Percentiles rank a stretch among this genome's conserved stretches.
Conservation (phyloP, 2,888 invertebrate genomes). For the Euclidia mi region DNA sequence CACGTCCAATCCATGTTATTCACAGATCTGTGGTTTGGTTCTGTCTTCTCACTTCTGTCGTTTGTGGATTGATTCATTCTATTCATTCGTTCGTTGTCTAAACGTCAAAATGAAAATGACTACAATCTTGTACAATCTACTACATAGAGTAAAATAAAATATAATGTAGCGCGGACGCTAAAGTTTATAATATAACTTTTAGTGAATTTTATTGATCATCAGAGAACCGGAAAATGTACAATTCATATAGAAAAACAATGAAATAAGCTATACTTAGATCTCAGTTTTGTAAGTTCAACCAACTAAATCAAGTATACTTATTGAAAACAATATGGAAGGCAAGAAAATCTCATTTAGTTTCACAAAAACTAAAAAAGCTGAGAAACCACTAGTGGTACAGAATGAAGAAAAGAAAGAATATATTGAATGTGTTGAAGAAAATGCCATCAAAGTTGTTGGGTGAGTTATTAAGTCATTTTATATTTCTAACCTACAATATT, state of each 20-base stretch:
- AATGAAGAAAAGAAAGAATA: conserved; percentile 91
- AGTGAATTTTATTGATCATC: too few relatives aligned
- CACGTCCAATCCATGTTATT: too few relatives aligned
- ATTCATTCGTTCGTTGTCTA: too few relatives aligned
- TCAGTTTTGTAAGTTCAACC: background rate
- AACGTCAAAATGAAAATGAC: too few relatives aligned
- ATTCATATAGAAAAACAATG: background rate
- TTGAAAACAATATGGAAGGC: conserved; percentile 84
- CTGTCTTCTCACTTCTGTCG: too few relatives aligned
- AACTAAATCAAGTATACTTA: conserved; percentile 16
- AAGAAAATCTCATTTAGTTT: conserved; percentile 96
- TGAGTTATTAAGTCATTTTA: conserved; percentile 75
- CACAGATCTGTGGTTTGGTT: too few relatives aligned
- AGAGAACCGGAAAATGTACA: too few relatives aligned
- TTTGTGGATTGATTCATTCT: too few relatives aligned
- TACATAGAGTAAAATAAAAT: too few relatives aligned
- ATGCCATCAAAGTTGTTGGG: conserved; percentile 94
- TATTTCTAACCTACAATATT: conserved; percentile 21
- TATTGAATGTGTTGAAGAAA: conserved; percentile 94
- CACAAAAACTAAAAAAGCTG: conserved; percentile 90
- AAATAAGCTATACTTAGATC: background rate
- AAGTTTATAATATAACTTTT: too few relatives aligned
- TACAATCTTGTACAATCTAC: too few relatives aligned
- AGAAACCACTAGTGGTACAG: conserved; percentile 60
- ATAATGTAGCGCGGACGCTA: too few relatives aligned